phyloP scores from a whole-genome alignment of 2,797 vertebrate genomes.

The Pangasius mekongensis region DNA sequence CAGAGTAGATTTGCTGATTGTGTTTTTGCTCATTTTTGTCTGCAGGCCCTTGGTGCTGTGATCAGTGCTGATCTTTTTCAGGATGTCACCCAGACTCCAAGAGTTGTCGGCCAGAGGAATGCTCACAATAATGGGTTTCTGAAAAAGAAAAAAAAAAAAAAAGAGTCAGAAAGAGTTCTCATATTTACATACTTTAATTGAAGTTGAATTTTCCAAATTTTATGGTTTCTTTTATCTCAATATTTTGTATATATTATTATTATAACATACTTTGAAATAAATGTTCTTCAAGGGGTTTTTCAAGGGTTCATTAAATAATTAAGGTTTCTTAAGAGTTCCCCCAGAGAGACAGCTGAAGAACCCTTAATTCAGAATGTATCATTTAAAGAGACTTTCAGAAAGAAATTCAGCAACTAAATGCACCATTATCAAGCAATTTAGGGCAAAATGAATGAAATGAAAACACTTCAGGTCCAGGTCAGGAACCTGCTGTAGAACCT shows the following conservation, averaged over 20 bases:
- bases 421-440: not conserved
- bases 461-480: not conserved
- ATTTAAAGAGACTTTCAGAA: not conserved
- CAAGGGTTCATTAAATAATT: not conserved
- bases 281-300: not conserved
- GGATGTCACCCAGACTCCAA: conserved; percentile 69
- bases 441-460: not conserved
- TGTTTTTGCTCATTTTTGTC: conserved; percentile 10
- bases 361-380: not conserved
- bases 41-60: conserved; percentile 38
- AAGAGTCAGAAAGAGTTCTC: conserved; percentile 29
- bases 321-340: not conserved
- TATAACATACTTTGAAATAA: not conserved
- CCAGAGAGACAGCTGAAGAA: not conserved
- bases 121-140: conserved; percentile 71
- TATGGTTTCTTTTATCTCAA: not conserved
- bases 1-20: conserved; percentile 67
- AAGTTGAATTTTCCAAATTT: not conserved
- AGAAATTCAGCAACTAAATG: not conserved
- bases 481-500: not conserved
- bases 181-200: not conserved
- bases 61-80: conserved; percentile 62
- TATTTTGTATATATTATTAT: not conserved
- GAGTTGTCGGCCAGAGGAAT: conserved; percentile 61
- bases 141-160: conserved; percentile 24